phyloP scores from a whole-genome alignment of 2,113 vertebrate genomes.

The Sprattus sprattus region DNA sequence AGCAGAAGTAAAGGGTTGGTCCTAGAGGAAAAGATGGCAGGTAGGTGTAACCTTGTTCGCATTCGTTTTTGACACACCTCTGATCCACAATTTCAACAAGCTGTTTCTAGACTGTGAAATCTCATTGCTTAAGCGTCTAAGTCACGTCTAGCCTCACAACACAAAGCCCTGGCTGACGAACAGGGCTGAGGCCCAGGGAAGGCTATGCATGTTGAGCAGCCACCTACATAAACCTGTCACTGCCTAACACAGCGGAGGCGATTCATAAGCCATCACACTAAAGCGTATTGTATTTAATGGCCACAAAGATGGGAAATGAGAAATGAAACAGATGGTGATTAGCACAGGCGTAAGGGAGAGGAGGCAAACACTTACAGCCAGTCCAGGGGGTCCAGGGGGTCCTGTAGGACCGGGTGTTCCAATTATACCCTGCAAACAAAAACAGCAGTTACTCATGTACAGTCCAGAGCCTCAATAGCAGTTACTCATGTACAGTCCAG shows the following conservation, averaged over 20 bases:
- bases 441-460: background rate
- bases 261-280: background rate
- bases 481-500: too few relatives aligned
- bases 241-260: background rate
- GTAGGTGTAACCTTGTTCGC: background rate
- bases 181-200: background rate
- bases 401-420: conserved; percentile 64
- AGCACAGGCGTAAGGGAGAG: background rate
- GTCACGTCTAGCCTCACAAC: background rate
- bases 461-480: too few relatives aligned
- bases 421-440: conserved; percentile 68
- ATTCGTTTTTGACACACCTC: background rate
- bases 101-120: background rate
- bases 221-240: background rate
- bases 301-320: background rate
- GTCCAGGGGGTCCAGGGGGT: conserved; percentile 77
- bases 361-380: conserved; percentile 72
- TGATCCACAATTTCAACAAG: background rate
- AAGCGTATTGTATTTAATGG: background rate
- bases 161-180: background rate
- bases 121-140: background rate
- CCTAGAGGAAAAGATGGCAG: background rate
- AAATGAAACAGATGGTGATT: background rate
- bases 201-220: background rate
- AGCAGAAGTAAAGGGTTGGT: background rate